phyloP scores from a whole-genome alignment of 2,113 vertebrate genomes.

The Scytalopus superciliaris region DNA sequence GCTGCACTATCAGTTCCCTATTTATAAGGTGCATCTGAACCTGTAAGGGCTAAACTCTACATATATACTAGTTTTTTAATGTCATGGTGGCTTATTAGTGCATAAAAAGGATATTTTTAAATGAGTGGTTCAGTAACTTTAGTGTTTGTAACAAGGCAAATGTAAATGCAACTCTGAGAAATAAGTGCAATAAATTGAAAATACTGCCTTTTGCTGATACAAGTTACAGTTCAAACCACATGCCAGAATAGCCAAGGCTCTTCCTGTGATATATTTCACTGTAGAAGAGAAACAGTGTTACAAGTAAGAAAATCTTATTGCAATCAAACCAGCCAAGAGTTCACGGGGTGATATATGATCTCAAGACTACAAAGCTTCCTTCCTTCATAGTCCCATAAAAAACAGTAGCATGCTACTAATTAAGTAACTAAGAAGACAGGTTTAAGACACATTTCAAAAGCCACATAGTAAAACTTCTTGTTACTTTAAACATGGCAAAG shows the following conservation, averaged over 20 bases:
- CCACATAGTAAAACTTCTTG: background rate
- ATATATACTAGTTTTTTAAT: background rate
- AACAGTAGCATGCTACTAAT: background rate
- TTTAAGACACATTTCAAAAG: background rate
- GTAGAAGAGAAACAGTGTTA: background rate
- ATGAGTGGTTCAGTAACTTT: background rate
- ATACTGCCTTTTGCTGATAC: background rate
- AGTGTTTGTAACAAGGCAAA: background rate
- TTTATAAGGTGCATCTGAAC: background rate
- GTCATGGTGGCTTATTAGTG: background rate
- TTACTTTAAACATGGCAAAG: background rate
- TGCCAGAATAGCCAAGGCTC: background rate
- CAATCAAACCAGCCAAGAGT: background rate
- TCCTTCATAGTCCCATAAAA: background rate
- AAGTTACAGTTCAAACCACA: background rate
- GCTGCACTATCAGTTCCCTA: background rate
- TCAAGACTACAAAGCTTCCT: background rate
- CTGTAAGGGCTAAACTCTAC: background rate
- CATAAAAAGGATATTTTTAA: background rate
- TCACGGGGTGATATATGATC: background rate
- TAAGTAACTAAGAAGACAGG: background rate
- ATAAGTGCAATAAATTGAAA: background rate
- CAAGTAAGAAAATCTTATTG: background rate
- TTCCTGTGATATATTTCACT: background rate
- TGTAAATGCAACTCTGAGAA: background rate